These are phyloP conservation scores for Epinotia nisella DNA, from an alignment of 2,888 invertebrate species.

Conservation along the genomic window DNA sequence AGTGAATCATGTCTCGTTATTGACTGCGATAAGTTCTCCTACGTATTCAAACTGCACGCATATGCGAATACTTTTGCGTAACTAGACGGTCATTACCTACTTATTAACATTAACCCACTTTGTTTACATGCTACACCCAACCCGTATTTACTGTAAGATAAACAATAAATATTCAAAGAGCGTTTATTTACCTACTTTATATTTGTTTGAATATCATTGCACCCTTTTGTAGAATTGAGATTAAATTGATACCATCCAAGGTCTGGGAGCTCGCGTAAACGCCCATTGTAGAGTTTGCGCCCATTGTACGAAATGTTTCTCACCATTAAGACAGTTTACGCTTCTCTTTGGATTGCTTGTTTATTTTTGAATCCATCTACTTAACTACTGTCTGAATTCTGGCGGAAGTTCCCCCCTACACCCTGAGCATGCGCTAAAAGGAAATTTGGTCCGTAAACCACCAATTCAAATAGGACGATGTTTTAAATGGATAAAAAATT, in stretches of 20 bases:
- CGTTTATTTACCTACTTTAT: not conserved
- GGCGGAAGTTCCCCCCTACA: not conserved
- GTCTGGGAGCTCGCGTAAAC: constrained; percentile 28
- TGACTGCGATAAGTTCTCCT: constrained; percentile 8
- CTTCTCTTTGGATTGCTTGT: constrained; percentile 35
- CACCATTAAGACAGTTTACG: constrained; percentile 11
- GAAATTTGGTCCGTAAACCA: constrained; percentile 7
- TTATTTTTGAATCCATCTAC: constrained; percentile 40
- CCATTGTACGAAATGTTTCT: constrained; percentile 29
- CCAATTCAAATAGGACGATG: not conserved
- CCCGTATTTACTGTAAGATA: not conserved
- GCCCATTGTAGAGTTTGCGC: constrained; percentile 29
- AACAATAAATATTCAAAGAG: not conserved
- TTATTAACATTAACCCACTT: not conserved
- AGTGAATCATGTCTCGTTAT: constrained; percentile 47
- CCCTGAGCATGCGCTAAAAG: constrained; percentile 21
- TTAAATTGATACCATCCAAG: constrained; percentile 27
- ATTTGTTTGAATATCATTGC: constrained; percentile 1
- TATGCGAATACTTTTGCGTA: constrained; percentile 17
- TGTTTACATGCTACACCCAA: not conserved
- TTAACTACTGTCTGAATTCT: constrained; percentile 27
- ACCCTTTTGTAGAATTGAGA: constrained; percentile 10
- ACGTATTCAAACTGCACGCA: constrained; percentile 11
- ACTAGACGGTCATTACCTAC: not conserved
- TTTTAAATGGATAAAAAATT: not conserved